Evolutionary conservation across 2,888 invertebrate species (phyloP), one percentile per base, ranked within the genome.

Genomic region (Leptinotarsa tumamoca): DNA sequence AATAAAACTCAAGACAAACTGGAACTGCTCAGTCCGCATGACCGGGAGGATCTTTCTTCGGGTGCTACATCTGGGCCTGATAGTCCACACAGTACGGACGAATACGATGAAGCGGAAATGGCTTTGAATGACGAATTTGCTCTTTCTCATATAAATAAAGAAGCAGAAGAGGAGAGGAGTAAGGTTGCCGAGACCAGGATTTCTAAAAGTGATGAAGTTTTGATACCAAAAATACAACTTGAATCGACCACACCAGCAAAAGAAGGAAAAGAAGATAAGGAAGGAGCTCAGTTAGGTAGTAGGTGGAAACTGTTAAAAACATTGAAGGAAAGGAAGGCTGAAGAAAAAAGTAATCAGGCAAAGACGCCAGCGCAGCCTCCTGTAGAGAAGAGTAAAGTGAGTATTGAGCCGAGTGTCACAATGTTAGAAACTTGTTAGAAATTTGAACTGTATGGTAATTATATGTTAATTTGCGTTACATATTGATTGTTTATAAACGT

Each of bases 221-320:
- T 49, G 71, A 86, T 91, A 72, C 91, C 91, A 2, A 88, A 89
- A 83, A 90, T 91, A 80, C 89, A 89, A 83, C 89, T 91, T 71
- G 90, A 90, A 23, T 73, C 84, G 83, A 86, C 72, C 85, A 88
- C 79, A 2, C 80, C 80, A 10, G 80, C 72, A 10, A 84, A 86
- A 75, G 87, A 87, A 58, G 87, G 88, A 75, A 88, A 87, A 17
- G 79, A 79, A 2, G 87, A 90, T 18, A 92, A 76, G 52, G 74
- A 73, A 15, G 87, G 90, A 17, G 92, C 92, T 15, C 91, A 93
- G 61, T 91, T 93, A 71, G 94, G 95, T 13, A 96, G 96, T 85
- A 96, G 96, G 87, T 97, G 97, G 97, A 96, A 96, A 87, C 90
- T 97, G 66, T 89, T 97, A 3, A 97, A 96, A 88, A 96, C 96